These are phyloP conservation scores for Rhabdophis nuchalis DNA, from an alignment of 2,797 vertebrate species.

Conservation along the genomic window DNA sequence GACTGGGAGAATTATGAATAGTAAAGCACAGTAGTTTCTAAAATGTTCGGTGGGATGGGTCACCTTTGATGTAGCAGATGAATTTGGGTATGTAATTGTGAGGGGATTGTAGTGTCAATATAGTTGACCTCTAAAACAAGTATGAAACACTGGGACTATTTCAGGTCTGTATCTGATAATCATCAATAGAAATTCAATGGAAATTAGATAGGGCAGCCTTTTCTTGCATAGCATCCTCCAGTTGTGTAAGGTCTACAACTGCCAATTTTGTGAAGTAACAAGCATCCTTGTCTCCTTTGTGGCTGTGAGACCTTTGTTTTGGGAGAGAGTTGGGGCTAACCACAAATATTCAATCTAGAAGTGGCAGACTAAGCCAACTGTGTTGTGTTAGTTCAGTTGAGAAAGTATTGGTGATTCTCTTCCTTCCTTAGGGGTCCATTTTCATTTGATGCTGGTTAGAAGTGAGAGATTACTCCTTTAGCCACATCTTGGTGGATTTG, in stretches of 20 bases:
- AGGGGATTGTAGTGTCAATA: not conserved
- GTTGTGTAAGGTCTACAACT: not conserved
- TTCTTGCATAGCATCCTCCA: not conserved
- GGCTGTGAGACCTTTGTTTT: not conserved
- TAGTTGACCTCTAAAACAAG: not conserved
- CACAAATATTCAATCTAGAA: not conserved
- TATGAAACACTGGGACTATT: not conserved
- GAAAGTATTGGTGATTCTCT: not conserved
- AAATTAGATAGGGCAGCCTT: not conserved
- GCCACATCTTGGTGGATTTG: not conserved
- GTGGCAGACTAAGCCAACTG: not conserved
- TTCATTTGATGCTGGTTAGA: not conserved
- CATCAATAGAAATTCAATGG: not conserved
- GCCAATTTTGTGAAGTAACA: not conserved
- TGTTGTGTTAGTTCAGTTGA: not conserved
- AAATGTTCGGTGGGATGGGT: too few species aligned
- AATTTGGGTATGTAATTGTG: not conserved
- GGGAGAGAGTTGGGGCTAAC: not conserved
- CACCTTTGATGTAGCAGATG: not conserved
- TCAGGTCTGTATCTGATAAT: not conserved
- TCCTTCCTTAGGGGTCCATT: not conserved
- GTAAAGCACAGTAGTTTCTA: not conserved
- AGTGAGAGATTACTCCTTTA: not conserved
- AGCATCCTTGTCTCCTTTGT: not conserved
- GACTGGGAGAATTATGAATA: constrained; percentile 17